Evolutionary conservation across 2,797 vertebrate species (phyloP), one percentile per base, ranked within the genome.

Genomic region (Gila robusta): DNA sequence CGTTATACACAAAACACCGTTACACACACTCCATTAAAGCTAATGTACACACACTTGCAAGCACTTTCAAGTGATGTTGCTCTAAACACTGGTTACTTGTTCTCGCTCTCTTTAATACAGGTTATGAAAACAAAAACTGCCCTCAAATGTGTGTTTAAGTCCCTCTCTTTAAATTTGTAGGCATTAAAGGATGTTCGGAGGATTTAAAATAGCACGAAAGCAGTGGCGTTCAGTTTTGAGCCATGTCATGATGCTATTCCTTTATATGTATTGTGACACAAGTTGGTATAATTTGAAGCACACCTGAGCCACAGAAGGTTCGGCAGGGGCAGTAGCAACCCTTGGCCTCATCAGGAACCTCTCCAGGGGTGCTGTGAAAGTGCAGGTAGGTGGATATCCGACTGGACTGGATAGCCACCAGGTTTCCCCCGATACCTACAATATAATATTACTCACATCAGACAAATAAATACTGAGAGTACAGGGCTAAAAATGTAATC

Each of bases 351-450:
- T 98, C 97, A 0, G 98, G 97, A 71, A 98, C 91, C 83, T 99
- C 98, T 85, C 98, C 98, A 6, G 98, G 97, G 86, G 95, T 94
- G 90, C 95, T 97, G n/a, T 98, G 96, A 87, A 98, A 96, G 91
- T 99, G 98, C 91, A 99, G 96, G 93, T 98, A 94, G 83, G 98
- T 99, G 91, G 98, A 99, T 93, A 99, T 97, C 89, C 98, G 96
- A 93, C 98, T 99, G 86, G 98, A 97, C 94, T 99, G 98, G 88
- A 99, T 99, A 87, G 98, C 98, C 78, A 99, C 98, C 88, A 99
- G 94, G 92, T 99, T 99, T 41, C 98, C 98, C 85, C 98, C 98
- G 37, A 99, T 99, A 90, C 98, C 98, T 99, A 93, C 56, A 94
- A 0, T 77, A 56, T 28, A 88, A 41, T 47, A 37, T 21, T 7